Base-by-base conservation (phyloP, 2,888 invertebrate species). In the Agrotis segetum region DNA sequence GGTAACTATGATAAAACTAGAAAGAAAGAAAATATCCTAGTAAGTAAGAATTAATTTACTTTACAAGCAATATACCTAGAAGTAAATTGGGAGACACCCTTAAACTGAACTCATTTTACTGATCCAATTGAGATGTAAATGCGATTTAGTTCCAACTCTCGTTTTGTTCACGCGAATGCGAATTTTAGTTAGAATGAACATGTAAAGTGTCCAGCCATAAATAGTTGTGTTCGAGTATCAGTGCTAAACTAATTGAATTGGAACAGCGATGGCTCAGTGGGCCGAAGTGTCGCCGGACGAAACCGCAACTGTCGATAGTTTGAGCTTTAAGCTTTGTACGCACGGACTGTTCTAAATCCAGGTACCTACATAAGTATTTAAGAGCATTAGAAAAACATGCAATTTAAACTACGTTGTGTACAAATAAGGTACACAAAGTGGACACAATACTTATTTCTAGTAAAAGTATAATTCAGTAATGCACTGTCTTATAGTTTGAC, bases 221-320 rank as follows among this genome's bases (percentile, higher is more conserved):
- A 64, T 68, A 65, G 24, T 59, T 74, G 46, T 19, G 40, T 67
- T 47, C 19, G n/a, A 63, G 52, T 60, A 62, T 63, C 59, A 63
- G 29, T 34, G 59, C 44, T 84, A 59, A 67, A 68, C 68, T 76
- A 81, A 81, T 79, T 68, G 62, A 79, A 81, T 71, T 63, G 58
- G 53, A 75, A 40, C 67, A 44, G 24, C n/a, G 59, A 47, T 68
- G 49, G 56, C 19, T 11, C 67, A 47, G n/a, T 52, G 61, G 50
- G 53, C 7, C 13, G 34, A 66, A 53, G 59, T 60, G 59, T 64
- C n/a, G 19, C 52, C 16, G 56, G 13, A 71, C 59, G 53, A 60
- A 74, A 81, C 81, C 77, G 19, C 71, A 76, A 46, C 13, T 63
- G 66, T 71, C 71, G 66, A 76, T 72, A 63, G 67, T 77, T 71